Evolutionary conservation across 2,113 vertebrate genomes (phyloP), one percentile per base, ranked within the genome.

Genomic region (Podilymbus podiceps): DNA sequence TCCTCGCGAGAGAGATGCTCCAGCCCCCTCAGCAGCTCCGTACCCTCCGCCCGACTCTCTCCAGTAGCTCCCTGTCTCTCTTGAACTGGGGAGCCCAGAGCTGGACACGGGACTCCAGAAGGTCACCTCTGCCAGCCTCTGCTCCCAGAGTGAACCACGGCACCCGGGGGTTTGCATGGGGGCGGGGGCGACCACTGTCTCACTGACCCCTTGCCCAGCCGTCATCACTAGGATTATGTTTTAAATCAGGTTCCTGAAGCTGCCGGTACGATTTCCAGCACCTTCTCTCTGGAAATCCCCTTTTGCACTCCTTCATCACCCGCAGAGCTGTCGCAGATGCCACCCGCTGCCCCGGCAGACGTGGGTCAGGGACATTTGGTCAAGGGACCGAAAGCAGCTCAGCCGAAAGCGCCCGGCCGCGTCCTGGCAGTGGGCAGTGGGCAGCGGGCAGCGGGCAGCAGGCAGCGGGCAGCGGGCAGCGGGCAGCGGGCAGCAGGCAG

Each of bases 301-400:
- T 49, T 71, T 64, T 60, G 42, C 46, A 44, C 12, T 18, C 20
- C 47, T 9, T 55, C 5, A 0, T 66, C 30, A 44, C 47, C 56
- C 13, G 10, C 59, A 11, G 8, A 27, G 15, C 59, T 2, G 5
- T 40, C 19, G 20, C 0, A 0, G 60, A 18, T 60, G 28, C 69
- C 71, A 77, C 55, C 50, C 5, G 4, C 28, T 46, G 79, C 16
- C 40, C 50, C 3, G 17, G 49, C 35, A 80, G 56, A 30, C 2
- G 2, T 1, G 11, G 35, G 28, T 9, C 58, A 44, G 28, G 55
- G n/a, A 66, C 3, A 3, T 11, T 28, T 30, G 33, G 59, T 33
- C 5, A 2, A 14, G 38, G 53, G 69, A 28, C 53, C 23, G 25
- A 35, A 38, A 56, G 42, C 15, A 28, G 66, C 66, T 71, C 22